Base-by-base conservation (phyloP, 2,888 invertebrate species). In the Cheilosia scutellata region DNA sequence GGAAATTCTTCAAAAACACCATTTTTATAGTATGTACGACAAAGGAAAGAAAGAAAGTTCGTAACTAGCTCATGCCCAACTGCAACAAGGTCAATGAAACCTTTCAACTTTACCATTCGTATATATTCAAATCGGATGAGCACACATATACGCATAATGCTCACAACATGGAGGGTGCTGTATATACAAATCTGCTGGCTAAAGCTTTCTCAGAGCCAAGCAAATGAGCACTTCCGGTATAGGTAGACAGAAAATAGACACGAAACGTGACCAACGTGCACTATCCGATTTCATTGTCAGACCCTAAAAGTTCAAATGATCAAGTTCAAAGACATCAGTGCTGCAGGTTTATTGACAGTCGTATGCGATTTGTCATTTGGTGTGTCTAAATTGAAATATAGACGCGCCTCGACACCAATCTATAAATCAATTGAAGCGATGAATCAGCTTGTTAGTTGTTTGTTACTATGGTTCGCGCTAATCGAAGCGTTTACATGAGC, bases 231-330 rank as follows among this genome's bases (percentile, higher is more conserved):
- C 58, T 77, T 82, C 82, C 83, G 78, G 72, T 37, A 11, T 37
- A 37, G 78, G 72, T 37, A 11, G 9, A 37, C 40, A 9, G 20
- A 62, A 72, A 62, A 75, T 57, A 55, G 44, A 72, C 60, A 77
- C 40, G 6, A 44, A 74, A 78, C 83, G 83, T 83, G 78, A 72
- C 72, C 62, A 74, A 63, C 68, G 60, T 11, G 11, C 57, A 42
- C 37, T 31, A 33, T 37, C 57, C 20, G 40, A 55, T 47, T 51
- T 66, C 55, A 75, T 62, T 57, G 63, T 47, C 29, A 9, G 49
- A 29, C 70, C 20, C 57, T 47, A n/a, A 47, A 60, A 68, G 83
- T 83, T 78, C 42, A 82, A 60, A 33, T 40, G 74, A 68, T 68
- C 74, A 68, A 80, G 60, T 80, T 76, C 44, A 76, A 70, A 63